phyloP scores from a whole-genome alignment of 37 sponge, comb jelly and placozoan genomes.

The Cliona cf. orientalis region DNA sequence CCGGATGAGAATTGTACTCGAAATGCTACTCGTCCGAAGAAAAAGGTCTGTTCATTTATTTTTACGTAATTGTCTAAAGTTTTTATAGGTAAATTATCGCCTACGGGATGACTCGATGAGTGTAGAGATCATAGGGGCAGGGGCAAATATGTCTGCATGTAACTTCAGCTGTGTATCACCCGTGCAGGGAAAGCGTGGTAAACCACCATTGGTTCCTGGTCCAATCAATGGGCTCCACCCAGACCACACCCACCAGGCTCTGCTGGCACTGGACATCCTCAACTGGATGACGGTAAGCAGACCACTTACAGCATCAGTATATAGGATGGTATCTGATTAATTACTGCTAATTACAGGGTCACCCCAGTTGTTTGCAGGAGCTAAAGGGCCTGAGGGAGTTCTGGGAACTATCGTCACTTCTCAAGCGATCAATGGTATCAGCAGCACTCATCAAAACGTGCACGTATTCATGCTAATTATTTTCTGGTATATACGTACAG shows the following conservation, averaged over 20 bases:
- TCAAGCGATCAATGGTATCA: conserved; percentile 55
- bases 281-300: conserved; percentile 51
- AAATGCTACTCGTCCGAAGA: too few relatives aligned
- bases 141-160: too few relatives aligned
- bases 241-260: too few relatives aligned
- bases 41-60: too few relatives aligned
- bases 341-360: conserved; percentile 23
- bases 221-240: too few relatives aligned
- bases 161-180: too few relatives aligned
- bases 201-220: too few relatives aligned
- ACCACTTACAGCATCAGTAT: background rate
- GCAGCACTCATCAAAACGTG: background rate
- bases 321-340: background rate
- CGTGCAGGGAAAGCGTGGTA: too few relatives aligned
- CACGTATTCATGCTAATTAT: background rate
- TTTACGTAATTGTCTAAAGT: too few relatives aligned
- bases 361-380: conserved; percentile 50
- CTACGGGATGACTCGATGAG: background rate
- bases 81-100: too few relatives aligned
- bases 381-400: conserved; percentile 39
- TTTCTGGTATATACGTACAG: background rate
- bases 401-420: conserved; percentile 36
- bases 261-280: conserved; percentile 31
- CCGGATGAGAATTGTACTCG: too few relatives aligned
- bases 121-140: conserved; percentile 3